A percentile compares a stretch with the other conserved stretches of the same genome.
Conservation (phyloP, 2,797 vertebrate species). For the Rhincodon typus region DNA sequence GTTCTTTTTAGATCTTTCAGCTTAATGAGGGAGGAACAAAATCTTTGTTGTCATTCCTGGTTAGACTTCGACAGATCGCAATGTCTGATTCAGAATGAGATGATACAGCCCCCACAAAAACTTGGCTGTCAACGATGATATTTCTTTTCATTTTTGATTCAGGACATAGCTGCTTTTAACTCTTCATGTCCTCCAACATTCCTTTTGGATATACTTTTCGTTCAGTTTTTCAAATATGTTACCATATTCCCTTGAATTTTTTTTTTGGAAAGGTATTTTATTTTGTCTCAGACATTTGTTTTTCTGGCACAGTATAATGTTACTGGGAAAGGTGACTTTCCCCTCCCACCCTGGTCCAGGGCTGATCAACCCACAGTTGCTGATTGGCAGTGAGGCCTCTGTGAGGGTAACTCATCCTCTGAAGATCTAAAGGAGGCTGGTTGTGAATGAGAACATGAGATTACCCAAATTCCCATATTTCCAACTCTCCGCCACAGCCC, state of each 20-base stretch:
- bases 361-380: background rate
- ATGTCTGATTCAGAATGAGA: background rate
- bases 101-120: background rate
- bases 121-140: background rate
- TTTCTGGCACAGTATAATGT: background rate
- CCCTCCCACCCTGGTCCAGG: background rate
- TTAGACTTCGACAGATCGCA: background rate
- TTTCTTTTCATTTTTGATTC: slow-evolving; percentile 12
- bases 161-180: background rate
- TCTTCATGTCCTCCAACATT: background rate
- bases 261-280: slow-evolving; percentile 2
- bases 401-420: too few species aligned
- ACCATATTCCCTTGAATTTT: background rate
- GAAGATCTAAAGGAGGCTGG: background rate
- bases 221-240: background rate
- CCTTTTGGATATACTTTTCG: background rate
- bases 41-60: background rate
- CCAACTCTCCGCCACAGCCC: background rate
- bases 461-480: background rate
- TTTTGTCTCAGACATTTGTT: background rate
- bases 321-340: background rate
- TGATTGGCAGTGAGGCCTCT: background rate
- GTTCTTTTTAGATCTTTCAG: background rate
- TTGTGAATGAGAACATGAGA: background rate
- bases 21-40: slow-evolving; percentile 11